Evolutionary conservation across 2,113 vertebrate genomes (phyloP).

Genomic region (Cyphomyrus plagiostoma): DNA sequence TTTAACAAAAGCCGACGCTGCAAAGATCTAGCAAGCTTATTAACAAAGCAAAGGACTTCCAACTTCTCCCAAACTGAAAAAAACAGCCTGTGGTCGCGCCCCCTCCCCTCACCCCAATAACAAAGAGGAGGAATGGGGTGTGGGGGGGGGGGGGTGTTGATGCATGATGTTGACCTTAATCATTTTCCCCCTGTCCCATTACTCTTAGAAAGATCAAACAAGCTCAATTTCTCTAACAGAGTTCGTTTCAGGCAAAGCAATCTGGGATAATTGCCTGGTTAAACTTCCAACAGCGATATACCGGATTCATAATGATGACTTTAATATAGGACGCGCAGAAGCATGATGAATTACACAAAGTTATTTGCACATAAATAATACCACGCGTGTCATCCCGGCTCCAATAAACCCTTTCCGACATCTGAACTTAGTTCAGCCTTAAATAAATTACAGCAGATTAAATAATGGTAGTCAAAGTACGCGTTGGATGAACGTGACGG

Average conservation of each 20-base stretch:
- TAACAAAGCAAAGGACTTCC: slow-evolving; percentile 24
- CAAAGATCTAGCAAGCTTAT: not conserved
- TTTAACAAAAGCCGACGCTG: not conserved
- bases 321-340: not conserved
- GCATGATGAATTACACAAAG: slow-evolving; percentile 6
- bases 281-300: slow-evolving; percentile 6
- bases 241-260: not conserved
- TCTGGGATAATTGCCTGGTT: not conserved
- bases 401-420: not conserved
- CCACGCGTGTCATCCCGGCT: not conserved
- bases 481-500: not conserved
- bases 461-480: not conserved
- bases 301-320: not conserved
- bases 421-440: not conserved
- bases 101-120: slow-evolving; percentile 51
- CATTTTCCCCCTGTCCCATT: slow-evolving; percentile 23
- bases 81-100: slow-evolving; percentile 40
- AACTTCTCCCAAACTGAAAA: slow-evolving; percentile 46
- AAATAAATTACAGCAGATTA: not conserved
- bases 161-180: slow-evolving; percentile 46
- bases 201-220: slow-evolving; percentile 14
- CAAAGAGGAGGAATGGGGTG: slow-evolving; percentile 45
- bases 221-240: not conserved
- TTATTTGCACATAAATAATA: slow-evolving; percentile 8
- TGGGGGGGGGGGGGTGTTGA: slow-evolving; percentile 48